phyloP scores from a whole-genome alignment of 2,113 vertebrate genomes.

The Festucalex cinctus region DNA sequence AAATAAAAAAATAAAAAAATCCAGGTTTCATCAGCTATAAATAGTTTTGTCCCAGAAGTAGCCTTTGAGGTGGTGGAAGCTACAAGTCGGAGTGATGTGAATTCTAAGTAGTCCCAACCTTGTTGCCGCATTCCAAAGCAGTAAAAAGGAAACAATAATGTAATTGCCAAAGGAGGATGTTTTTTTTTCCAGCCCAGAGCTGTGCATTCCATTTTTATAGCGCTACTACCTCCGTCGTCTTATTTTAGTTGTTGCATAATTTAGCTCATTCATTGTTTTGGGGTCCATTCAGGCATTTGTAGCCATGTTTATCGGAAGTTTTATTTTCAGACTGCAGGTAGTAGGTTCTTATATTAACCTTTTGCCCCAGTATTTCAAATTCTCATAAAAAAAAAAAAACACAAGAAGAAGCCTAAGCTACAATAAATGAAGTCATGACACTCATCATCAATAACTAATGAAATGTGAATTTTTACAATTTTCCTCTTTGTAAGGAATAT shows the following conservation, averaged over 20 bases:
- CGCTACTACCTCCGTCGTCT: conserved; percentile 42
- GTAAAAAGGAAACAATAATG: conserved; percentile 66
- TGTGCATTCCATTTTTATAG: conserved; percentile 62
- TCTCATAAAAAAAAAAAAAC: background rate
- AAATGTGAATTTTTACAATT: background rate
- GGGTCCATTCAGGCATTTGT: background rate
- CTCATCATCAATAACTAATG: background rate
- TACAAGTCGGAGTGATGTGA: conserved; percentile 50
- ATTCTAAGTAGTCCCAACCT: conserved; percentile 54
- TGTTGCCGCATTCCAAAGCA: conserved; percentile 47
- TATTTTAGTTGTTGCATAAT: conserved; percentile 56
- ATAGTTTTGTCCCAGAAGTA: conserved; percentile 56
- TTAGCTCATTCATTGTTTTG: conserved; percentile 41
- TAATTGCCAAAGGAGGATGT: conserved; percentile 67
- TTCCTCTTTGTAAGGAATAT: background rate
- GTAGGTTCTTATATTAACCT: conserved; percentile 36
- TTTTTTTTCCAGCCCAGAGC: conserved; percentile 49
- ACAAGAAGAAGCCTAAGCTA: background rate
- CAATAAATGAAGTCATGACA: background rate
- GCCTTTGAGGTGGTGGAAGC: conserved; percentile 31
- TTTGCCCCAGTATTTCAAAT: conserved; percentile 2
- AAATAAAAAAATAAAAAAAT: conserved; percentile 52
- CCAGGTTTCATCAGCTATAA: conserved; percentile 61
- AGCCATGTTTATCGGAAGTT: conserved; percentile 29
- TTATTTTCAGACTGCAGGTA: conserved; percentile 50